Conservation (phyloP, 2,888 invertebrate species). For the Cataglyphis rosenhaueri region DNA sequence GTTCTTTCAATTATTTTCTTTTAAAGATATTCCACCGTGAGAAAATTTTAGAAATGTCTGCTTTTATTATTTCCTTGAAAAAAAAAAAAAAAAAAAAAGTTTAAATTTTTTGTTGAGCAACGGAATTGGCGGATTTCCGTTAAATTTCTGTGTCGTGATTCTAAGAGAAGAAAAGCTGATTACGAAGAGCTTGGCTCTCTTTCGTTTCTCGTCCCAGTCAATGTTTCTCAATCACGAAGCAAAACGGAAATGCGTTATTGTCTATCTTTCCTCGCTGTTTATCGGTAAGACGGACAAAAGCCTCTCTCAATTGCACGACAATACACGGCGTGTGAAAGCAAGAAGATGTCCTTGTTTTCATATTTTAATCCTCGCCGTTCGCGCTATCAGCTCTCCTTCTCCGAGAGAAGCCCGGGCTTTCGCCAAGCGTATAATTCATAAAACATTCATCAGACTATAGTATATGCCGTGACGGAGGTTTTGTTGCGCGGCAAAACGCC, state of each 20-base stretch:
- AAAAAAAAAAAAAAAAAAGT: neutral
- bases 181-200: neutral
- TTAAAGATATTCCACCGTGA: neutral
- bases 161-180: constrained; percentile 12
- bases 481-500: constrained; percentile 13
- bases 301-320: constrained; percentile 28
- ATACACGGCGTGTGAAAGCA: neutral
- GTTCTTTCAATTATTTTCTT: neutral
- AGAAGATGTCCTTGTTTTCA: constrained; percentile 29
- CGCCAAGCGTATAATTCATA: constrained; percentile 45
- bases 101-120: neutral
- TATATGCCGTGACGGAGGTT: constrained; percentile 28
- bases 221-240: constrained; percentile 39
- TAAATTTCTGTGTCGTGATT: neutral
- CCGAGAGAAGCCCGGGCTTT: constrained; percentile 26
- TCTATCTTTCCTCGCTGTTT: constrained; percentile 19
- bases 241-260: constrained; percentile 46
- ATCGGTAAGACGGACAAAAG: neutral
- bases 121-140: constrained; percentile 34
- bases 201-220: neutral
- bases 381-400: constrained; percentile 35
- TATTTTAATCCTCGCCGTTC: constrained; percentile 27
- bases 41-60: neutral
- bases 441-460: constrained; percentile 43
- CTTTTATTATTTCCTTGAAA: neutral